Conservation (phyloP, 2,113 vertebrate genomes). For the Xenopus borealis region DNA sequence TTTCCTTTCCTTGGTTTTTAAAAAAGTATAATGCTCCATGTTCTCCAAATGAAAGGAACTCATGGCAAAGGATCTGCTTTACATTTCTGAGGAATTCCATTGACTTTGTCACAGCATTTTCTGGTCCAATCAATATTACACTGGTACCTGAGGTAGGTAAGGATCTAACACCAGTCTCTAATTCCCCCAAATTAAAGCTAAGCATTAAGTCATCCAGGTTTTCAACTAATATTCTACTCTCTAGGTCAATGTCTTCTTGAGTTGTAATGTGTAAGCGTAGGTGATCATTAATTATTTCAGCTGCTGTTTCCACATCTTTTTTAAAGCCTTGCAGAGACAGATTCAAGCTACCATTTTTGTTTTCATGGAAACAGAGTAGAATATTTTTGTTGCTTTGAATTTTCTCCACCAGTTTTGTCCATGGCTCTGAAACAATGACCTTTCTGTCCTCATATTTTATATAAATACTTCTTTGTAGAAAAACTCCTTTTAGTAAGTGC, state of each 20-base stretch:
- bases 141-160: neutral
- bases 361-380: neutral
- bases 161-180: neutral
- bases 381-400: neutral
- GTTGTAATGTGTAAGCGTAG: neutral
- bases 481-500: neutral
- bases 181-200: neutral
- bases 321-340: constrained; percentile 10
- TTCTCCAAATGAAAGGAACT: neutral
- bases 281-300: neutral
- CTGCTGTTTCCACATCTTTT: neutral
- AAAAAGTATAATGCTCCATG: constrained; percentile 11
- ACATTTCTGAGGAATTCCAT: neutral
- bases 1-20: neutral
- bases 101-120: neutral
- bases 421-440: neutral
- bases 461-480: neutral
- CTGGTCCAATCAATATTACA: neutral
- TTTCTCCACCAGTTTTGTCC: neutral
- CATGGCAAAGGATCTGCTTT: neutral
- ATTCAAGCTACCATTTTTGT: neutral
- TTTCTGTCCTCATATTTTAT: neutral
- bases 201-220: neutral
- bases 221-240: neutral
- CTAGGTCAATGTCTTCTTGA: neutral